Evolutionary conservation across 2,797 vertebrate genomes (phyloP).

Genomic region (Thunnus albacares): DNA sequence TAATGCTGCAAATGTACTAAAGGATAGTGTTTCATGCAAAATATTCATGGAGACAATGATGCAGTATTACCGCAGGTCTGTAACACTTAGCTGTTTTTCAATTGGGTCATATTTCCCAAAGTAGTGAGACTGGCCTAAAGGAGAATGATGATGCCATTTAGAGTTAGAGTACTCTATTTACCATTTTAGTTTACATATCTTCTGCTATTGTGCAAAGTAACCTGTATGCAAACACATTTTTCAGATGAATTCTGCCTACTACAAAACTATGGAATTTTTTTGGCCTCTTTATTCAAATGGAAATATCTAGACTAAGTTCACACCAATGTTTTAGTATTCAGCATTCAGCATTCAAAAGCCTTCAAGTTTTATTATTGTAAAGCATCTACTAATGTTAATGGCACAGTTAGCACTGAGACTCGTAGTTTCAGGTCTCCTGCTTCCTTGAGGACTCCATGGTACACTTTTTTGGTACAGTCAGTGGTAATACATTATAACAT

Average conservation of each 20-base stretch:
- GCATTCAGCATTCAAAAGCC: no score
- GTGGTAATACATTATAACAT: no score
- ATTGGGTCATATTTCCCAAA: conserved; percentile 39
- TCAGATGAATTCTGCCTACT: conserved; percentile 1
- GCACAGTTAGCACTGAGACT: no score
- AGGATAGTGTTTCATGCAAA: conserved; percentile 25
- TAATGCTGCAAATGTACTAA: conserved; percentile 19
- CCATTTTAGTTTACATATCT: conserved; percentile 43
- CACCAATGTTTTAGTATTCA: no score
- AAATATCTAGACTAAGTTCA: no score
- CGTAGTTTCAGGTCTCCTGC: no score
- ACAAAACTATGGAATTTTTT: no score
- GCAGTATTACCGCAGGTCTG: conserved; percentile 65
- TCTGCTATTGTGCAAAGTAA: conserved; percentile 21
- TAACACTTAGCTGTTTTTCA: conserved; percentile 34
- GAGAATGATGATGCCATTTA: conserved; percentile 34
- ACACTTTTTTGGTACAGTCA: no score
- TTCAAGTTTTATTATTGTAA: no score
- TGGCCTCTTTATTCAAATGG: no score
- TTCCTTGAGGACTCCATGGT: no score
- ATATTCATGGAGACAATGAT: conserved; percentile 68
- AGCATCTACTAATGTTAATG: no score
- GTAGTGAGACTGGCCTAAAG: conserved; percentile 23
- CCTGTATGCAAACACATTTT: conserved; percentile 22
- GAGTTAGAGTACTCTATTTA: conserved; percentile 33